Percentiles rank a stretch among this genome's conserved stretches.
phyloP scores from a whole-genome alignment of 2,113 vertebrate genomes.

The Lycocorax pyrrhopterus region DNA sequence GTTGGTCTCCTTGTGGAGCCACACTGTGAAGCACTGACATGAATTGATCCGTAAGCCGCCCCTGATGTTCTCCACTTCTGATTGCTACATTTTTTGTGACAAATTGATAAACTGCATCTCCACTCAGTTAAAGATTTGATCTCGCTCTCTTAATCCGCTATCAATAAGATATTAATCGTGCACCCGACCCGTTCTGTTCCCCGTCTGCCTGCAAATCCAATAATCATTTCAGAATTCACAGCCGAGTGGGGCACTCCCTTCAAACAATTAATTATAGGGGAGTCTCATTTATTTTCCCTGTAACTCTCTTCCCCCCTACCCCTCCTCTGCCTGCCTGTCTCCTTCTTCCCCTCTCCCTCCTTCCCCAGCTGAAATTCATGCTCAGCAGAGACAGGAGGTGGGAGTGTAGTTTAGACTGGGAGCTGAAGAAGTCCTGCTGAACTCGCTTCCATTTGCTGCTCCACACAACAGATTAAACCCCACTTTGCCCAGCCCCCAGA shows the following conservation, averaged over 20 bases:
- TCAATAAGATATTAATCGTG: conserved; percentile 78
- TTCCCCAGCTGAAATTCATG: not conserved
- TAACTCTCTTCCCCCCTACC: not conserved
- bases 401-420: not conserved
- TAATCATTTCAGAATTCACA: conserved; percentile 78
- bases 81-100: conserved; percentile 75
- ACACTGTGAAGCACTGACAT: not conserved
- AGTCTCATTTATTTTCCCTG: conserved; percentile 69
- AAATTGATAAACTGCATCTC: conserved; percentile 80
- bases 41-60: conserved; percentile 34
- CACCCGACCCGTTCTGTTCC: conserved; percentile 64
- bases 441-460: not conserved
- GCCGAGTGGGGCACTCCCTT: conserved; percentile 68
- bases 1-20: not conserved
- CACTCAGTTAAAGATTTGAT: conserved; percentile 77
- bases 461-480: not conserved
- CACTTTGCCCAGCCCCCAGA: not conserved
- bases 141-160: conserved; percentile 73
- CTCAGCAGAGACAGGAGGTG: not conserved
- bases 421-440: not conserved
- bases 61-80: conserved; percentile 58
- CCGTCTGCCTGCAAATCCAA: conserved; percentile 73
- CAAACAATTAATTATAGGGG: conserved; percentile 72
- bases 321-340: not conserved
- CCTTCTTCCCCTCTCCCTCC: not conserved